Percentiles rank a stretch among this genome's conserved stretches.
phyloP scores from a whole-genome alignment of 1,140 invertebrate genomes.

The Heliconius nattereri region DNA sequence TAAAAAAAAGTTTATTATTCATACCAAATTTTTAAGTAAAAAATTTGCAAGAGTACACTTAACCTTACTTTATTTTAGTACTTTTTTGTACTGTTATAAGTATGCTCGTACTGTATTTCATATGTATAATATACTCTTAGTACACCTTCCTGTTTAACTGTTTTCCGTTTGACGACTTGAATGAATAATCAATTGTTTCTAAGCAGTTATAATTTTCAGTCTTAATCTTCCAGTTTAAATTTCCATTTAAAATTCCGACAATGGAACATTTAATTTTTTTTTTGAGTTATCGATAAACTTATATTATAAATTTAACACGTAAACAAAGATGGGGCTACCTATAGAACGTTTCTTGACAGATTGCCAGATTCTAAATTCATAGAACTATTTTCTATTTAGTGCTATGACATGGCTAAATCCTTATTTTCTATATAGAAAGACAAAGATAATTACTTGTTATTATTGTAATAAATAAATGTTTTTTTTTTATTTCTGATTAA shows the following conservation, averaged over 20 bases:
- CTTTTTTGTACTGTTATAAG: too few species aligned
- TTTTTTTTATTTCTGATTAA: slow-evolving; percentile 28
- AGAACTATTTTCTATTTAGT: slow-evolving; percentile 22
- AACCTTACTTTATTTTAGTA: too few species aligned
- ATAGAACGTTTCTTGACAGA: slow-evolving; percentile 18
- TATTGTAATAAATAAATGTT: not conserved
- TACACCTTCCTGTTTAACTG: not conserved
- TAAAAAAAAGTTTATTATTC: too few species aligned
- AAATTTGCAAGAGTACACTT: too few species aligned
- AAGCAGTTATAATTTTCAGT: not conserved
- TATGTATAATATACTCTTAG: too few species aligned
- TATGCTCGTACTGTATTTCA: not conserved
- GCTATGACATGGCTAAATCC: slow-evolving; percentile 1
- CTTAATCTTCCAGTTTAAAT: not conserved
- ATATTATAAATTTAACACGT: not conserved
- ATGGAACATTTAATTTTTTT: not conserved
- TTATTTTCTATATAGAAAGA: slow-evolving; percentile 4
- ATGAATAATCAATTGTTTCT: not conserved
- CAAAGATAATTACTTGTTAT: not conserved
- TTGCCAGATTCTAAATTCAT: slow-evolving; percentile 15
- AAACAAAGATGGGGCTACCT: not conserved
- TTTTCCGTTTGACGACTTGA: not conserved
- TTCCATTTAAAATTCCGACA: too few species aligned
- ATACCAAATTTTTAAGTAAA: too few species aligned
- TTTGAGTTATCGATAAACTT: not conserved